Evolutionary conservation across 2,797 vertebrate species (phyloP).

Genomic region (Microctenopoma steveboyesi): DNA sequence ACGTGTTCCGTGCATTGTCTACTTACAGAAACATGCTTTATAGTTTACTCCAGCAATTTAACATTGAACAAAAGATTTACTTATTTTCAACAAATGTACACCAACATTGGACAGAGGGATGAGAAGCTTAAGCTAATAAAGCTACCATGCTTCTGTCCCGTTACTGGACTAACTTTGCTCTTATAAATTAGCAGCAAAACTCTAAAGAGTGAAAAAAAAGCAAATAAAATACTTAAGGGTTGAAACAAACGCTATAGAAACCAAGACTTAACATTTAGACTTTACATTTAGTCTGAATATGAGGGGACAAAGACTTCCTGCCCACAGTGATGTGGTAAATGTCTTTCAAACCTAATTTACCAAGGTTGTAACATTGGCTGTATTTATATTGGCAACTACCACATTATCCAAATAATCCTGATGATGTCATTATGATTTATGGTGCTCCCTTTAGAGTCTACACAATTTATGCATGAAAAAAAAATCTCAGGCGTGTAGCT

Average conservation of each 20-base stretch:
- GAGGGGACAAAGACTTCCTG: too few relatives aligned
- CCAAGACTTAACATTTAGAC: background rate
- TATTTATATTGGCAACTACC: background rate
- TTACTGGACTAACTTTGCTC: too few relatives aligned
- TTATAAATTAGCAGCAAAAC: background rate
- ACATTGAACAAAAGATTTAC: background rate
- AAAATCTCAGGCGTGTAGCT: background rate
- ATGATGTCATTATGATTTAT: background rate
- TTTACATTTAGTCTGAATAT: background rate
- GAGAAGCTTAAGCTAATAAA: too few relatives aligned
- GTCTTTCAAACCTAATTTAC: background rate
- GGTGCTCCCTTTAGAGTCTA: background rate
- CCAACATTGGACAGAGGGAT: background rate
- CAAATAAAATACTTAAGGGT: too few relatives aligned
- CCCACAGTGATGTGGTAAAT: background rate
- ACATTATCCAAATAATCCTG: background rate
- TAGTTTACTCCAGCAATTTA: background rate
- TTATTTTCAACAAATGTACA: background rate
- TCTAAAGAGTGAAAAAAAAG: too few relatives aligned
- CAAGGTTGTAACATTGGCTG: background rate
- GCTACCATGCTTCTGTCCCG: too few relatives aligned
- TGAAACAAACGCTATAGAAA: background rate
- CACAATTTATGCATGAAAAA: background rate
- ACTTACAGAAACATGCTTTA: background rate
- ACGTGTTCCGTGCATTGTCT: conserved; percentile 2